Conservation (phyloP, 2,797 vertebrate genomes). For the Sphenodon punctatus region DNA sequence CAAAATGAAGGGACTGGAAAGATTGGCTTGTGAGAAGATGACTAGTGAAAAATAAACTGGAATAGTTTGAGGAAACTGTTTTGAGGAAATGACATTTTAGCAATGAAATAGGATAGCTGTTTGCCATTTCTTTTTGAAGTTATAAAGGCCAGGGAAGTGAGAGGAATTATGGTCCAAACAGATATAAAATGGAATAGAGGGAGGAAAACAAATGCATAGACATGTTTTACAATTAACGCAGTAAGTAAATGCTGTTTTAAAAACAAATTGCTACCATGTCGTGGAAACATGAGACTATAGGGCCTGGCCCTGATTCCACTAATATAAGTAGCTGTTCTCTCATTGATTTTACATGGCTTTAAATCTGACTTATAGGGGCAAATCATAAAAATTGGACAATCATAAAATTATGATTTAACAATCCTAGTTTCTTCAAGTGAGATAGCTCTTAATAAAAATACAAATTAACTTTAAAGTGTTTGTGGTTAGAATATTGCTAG, state of each 20-base stretch:
- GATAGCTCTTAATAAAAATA: background rate
- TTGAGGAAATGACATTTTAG: too few species aligned
- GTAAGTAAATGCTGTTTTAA: too few species aligned
- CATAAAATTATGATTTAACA: background rate
- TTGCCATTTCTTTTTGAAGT: background rate
- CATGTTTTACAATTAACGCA: too few species aligned
- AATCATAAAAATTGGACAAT: background rate
- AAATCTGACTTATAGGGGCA: too few species aligned
- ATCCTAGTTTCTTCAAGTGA: background rate
- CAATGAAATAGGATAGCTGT: background rate
- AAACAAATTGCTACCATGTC: background rate
- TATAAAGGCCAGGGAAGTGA: background rate
- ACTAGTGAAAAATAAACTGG: too few species aligned
- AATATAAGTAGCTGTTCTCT: background rate
- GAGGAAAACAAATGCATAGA: too few species aligned
- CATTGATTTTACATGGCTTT: background rate
- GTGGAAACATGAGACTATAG: background rate
- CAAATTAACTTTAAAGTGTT: constrained; percentile 3
- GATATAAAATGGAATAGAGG: background rate
- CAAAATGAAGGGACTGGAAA: too few species aligned
- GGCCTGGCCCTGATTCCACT: background rate
- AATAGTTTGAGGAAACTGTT: too few species aligned
- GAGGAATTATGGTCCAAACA: background rate
- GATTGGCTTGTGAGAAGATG: too few species aligned
- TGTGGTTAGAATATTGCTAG: background rate